Conservation (phyloP, 2,888 invertebrate species). For the Drosophila buzzatii region DNA sequence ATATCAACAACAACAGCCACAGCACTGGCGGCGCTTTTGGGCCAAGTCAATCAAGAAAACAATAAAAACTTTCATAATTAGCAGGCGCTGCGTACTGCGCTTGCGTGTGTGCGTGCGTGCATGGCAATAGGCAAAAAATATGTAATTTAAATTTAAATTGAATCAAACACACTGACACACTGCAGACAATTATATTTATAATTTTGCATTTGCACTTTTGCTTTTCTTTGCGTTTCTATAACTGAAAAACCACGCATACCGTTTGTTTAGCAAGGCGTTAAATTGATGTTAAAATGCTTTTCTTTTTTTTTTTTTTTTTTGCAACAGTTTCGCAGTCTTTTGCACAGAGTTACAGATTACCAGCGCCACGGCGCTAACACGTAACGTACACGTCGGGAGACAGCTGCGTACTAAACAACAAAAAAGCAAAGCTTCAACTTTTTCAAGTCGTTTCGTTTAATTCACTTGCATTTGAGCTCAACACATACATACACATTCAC, state of each 20-base stretch:
- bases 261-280: conserved; percentile 62
- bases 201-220: conserved; percentile 63
- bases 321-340: conserved; percentile 23
- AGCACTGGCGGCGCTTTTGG: conserved; percentile 27
- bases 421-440: conserved; percentile 70
- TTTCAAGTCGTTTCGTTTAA: conserved; percentile 78
- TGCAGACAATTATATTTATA: conserved; percentile 58
- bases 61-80: conserved; percentile 78
- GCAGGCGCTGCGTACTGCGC: conserved; percentile 41
- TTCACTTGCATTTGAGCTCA: conserved; percentile 66
- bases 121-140: conserved; percentile 10
- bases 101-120: conserved; percentile 20
- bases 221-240: conserved; percentile 52
- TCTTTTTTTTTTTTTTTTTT: conserved; percentile 23
- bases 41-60: conserved; percentile 47
- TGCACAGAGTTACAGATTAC: conserved; percentile 57
- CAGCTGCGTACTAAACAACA: conserved; percentile 74
- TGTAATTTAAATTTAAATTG: conserved; percentile 44
- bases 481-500: conserved; percentile 35
- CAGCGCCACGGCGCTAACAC: conserved; percentile 68
- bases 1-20: conserved; percentile 5
- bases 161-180: conserved; percentile 59
- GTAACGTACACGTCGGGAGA: conserved; percentile 72
- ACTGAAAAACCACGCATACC: conserved; percentile 53
- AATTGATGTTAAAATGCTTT: conserved; percentile 41